phyloP scores from a whole-genome alignment of 1,140 invertebrate species.

The Drosophila parabipectinata region DNA sequence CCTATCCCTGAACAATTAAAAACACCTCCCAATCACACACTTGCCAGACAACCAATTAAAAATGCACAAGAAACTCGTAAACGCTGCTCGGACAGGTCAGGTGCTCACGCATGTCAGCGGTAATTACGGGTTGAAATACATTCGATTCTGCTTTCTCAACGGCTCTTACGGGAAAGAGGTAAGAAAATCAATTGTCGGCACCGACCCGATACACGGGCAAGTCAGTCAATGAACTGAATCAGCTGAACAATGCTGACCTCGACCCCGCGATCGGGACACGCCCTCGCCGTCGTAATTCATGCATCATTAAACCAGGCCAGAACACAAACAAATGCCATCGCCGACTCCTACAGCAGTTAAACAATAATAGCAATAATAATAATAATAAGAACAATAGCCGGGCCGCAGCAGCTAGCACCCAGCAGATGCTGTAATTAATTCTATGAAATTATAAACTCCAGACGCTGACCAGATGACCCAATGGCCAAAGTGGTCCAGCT shows the following conservation, averaged over 20 bases:
- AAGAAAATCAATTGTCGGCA: conserved; percentile 77
- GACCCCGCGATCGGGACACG: conserved; percentile 47
- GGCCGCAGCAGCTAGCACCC: conserved; percentile 7
- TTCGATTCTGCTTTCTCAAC: conserved; percentile 33
- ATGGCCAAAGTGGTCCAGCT: conserved; percentile 15
- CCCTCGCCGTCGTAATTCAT: conserved; percentile 58
- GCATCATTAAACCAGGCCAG: conserved; percentile 61
- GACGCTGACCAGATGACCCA: conserved; percentile 48
- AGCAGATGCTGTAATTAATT: conserved; percentile 55
- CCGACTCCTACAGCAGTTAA: conserved; percentile 52
- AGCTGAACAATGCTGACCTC: conserved; percentile 60
- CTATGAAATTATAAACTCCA: conserved; percentile 51
- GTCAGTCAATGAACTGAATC: conserved; percentile 46
- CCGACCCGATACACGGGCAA: conserved; percentile 9
- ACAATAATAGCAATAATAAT: conserved; percentile 61
- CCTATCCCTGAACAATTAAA: conserved; percentile 34
- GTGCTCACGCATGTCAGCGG: conserved; percentile 51
- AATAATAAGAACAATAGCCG: conserved; percentile 22
- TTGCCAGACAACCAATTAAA: conserved; percentile 40
- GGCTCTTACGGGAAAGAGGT: conserved; percentile 50
- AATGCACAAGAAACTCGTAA: conserved; percentile 43
- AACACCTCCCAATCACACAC: conserved; percentile 2
- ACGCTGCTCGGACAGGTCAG: conserved; percentile 48
- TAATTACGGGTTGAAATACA: conserved; percentile 50
- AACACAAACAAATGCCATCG: conserved; percentile 31